These are phyloP conservation scores for Crenichthys baileyi DNA, from an alignment of 2,797 vertebrate species.

Conservation along the genomic window DNA sequence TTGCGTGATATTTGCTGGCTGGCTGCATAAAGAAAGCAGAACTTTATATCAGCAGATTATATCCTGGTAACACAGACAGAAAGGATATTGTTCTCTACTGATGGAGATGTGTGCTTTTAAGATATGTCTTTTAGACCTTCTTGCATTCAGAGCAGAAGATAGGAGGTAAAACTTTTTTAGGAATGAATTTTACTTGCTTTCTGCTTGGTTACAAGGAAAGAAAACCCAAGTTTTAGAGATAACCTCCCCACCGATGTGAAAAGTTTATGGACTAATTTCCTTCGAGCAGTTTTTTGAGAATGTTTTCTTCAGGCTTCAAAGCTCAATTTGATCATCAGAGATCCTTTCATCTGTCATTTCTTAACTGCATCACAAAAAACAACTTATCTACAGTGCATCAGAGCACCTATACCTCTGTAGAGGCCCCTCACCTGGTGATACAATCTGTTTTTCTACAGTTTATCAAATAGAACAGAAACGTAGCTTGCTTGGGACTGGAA, in stretches of 20 bases:
- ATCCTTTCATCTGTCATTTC: background rate
- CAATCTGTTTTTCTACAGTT: constrained; percentile 33
- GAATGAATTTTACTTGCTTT: background rate
- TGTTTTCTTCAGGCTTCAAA: background rate
- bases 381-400: constrained; percentile 11
- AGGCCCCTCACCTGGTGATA: constrained; percentile 11
- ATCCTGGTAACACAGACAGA: background rate
- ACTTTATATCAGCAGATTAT: background rate
- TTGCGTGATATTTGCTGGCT: background rate
- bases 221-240: background rate
- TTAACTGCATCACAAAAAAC: background rate
- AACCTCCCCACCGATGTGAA: background rate
- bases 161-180: background rate
- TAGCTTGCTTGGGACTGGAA: constrained; percentile 21
- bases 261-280: constrained; percentile 5
- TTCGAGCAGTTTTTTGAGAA: background rate
- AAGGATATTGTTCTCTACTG: background rate
- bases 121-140: background rate
- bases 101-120: background rate
- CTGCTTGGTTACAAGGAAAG: background rate
- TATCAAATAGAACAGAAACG: constrained; percentile 50
- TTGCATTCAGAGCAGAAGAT: background rate
- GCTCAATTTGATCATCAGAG: constrained; percentile 2
- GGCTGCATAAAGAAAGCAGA: background rate
- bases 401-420: constrained; percentile 13